Base-by-base conservation (phyloP, 2,797 vertebrate genomes). In the Acanthurus leucopareius region DNA sequence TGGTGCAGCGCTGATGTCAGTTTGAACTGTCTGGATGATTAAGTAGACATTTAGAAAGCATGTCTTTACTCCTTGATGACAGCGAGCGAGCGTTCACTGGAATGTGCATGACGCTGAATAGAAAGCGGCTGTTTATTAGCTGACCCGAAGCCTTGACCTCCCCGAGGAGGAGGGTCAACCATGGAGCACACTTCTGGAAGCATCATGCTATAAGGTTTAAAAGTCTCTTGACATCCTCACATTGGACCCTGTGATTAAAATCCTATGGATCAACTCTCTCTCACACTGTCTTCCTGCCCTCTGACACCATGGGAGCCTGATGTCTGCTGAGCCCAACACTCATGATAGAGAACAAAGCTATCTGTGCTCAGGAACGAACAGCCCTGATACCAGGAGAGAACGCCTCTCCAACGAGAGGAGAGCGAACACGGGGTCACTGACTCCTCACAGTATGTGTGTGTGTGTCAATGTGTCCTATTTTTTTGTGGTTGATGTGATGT, bases 301-400 rank as follows among this genome's bases (percentile, higher is more conserved):
- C 58, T 88, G 87, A 89, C 82, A 53, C 61, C 56, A 62, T 16
- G 28, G 28, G 62, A 82, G 64, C 73, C 63, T 71, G 60, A 51
- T 13, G 65, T 63, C 72, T 54, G 20, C 22, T 8, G 28, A 71
- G 61, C 66, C 56, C 62, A 20, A 22, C 71, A 86, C 71, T 67
- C 75, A 71, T 79, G 76, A 86, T n/a, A 45, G 71, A 83, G 86
- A 83, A 91, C 87, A 94, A 92, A 79, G 80, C 83, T 85, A 90
- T 94, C 88, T 83, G 60, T 71, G 11, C 75, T 59, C 69, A 52
- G 62, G 78, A 88, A 80, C 3, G 73, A 72, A 73, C 82, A 45
- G 78, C 62, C 70, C 68, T 48, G 84, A 91, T 88, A 88, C 60
- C 70, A 56, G 48, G 52, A 77, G 80, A 87, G 83, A 47, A 83